Evolutionary conservation across 2,113 vertebrate genomes (phyloP).

Genomic region (Talpa occidentalis): DNA sequence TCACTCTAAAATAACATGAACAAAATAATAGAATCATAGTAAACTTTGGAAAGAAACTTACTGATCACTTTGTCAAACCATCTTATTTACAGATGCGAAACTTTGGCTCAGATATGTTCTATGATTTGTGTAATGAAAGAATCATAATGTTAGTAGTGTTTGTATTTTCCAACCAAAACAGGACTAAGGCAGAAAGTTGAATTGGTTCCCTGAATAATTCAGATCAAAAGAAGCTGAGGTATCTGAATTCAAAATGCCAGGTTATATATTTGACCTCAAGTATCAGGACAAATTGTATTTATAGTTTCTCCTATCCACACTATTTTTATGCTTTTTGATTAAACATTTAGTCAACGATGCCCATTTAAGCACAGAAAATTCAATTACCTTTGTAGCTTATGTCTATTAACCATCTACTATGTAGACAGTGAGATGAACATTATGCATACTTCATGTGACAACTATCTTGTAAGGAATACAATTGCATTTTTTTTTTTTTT

Average conservation of each 20-base stretch:
- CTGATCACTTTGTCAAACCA: slow-evolving; percentile 33
- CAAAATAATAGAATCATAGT: slow-evolving; percentile 20
- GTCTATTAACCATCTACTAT: background rate
- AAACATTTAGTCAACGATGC: background rate
- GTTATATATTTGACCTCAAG: slow-evolving; percentile 23
- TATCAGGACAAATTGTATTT: slow-evolving; percentile 15
- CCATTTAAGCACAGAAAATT: background rate
- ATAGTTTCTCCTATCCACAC: background rate
- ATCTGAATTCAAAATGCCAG: slow-evolving; percentile 29
- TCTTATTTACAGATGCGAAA: slow-evolving; percentile 62
- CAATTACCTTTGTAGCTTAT: background rate
- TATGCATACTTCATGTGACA: background rate
- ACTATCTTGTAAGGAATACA: background rate
- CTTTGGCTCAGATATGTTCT: background rate
- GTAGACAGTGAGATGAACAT: background rate
- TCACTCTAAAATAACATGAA: background rate
- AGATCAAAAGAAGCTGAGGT: slow-evolving; percentile 48
- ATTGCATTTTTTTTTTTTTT: background rate
- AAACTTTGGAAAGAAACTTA: slow-evolving; percentile 35
- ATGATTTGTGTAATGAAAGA: slow-evolving; percentile 58
- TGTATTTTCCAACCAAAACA: slow-evolving; percentile 66
- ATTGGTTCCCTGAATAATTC: slow-evolving; percentile 48
- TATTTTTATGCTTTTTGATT: background rate
- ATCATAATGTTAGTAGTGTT: slow-evolving; percentile 43
- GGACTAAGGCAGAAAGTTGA: slow-evolving; percentile 52